phyloP scores from a whole-genome alignment of 2,113 vertebrate genomes.

The Anoura caudifer region DNA sequence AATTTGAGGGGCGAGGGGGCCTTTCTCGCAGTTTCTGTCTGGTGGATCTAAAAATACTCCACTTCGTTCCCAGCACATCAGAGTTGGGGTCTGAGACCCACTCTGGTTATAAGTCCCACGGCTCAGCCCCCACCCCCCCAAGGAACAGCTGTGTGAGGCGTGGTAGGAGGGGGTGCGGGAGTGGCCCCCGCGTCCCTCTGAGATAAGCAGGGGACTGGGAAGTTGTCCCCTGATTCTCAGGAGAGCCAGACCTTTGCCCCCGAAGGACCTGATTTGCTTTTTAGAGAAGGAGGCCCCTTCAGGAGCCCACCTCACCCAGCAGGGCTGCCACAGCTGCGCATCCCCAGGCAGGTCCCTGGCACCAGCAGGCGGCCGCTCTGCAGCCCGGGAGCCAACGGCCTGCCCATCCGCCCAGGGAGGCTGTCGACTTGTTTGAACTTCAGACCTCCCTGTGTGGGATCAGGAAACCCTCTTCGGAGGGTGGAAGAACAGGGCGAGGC shows the following conservation, averaged over 20 bases:
- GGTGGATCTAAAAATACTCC: background rate
- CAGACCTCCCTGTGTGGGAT: background rate
- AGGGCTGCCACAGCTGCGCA: background rate
- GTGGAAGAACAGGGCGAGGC: background rate
- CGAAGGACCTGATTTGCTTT: background rate
- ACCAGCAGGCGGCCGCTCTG: background rate
- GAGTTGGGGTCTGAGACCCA: background rate
- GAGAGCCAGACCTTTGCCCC: background rate
- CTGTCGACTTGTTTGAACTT: background rate
- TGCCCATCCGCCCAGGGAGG: background rate
- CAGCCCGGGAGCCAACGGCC: background rate
- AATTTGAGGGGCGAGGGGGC: background rate
- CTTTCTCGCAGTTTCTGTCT: background rate
- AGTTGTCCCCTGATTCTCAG: background rate
- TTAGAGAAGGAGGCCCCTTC: background rate
- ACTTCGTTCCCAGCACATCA: background rate
- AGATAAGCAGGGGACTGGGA: background rate
- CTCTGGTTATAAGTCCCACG: background rate
- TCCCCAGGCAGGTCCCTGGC: background rate
- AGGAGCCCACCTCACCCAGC: fast-evolving
- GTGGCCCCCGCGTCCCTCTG: background rate
- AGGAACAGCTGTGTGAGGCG: background rate
- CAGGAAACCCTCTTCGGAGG: background rate
- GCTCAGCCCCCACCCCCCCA: too few species aligned
- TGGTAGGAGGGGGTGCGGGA: background rate